Conservation (phyloP, 2,113 vertebrate genomes). For the Takifugu flavidus region DNA sequence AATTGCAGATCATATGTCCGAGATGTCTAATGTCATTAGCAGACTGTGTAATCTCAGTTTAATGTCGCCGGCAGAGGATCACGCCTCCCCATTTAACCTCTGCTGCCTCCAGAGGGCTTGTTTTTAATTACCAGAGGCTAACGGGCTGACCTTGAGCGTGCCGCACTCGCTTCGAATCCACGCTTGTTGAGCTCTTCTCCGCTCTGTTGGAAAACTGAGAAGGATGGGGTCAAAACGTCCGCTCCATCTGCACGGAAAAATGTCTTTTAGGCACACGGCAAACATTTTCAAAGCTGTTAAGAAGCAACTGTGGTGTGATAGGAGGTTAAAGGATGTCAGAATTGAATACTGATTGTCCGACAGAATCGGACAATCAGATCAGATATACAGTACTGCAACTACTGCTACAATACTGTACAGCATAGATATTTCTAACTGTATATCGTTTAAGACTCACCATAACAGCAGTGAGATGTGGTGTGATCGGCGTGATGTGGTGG, state of each 20-base stretch:
- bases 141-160: slow-evolving; percentile 83
- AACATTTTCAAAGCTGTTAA: neutral
- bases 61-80: slow-evolving; percentile 69
- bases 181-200: slow-evolving; percentile 74
- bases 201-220: slow-evolving; percentile 68
- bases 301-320: neutral
- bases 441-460: too few relatives aligned
- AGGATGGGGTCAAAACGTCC: slow-evolving; percentile 36
- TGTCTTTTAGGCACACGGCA: too few relatives aligned
- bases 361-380: too few relatives aligned
- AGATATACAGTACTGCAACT: too few relatives aligned
- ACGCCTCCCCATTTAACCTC: slow-evolving; percentile 82
- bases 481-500: too few relatives aligned
- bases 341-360: too few relatives aligned
- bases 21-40: slow-evolving; percentile 52
- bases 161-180: slow-evolving; percentile 78
- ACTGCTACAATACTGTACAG: too few relatives aligned
- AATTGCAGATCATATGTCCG: slow-evolving; percentile 16
- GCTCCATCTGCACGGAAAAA: too few relatives aligned
- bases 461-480: too few relatives aligned
- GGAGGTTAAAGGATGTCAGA: too few relatives aligned
- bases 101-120: slow-evolving; percentile 80
- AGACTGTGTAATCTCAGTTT: slow-evolving; percentile 64
- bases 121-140: slow-evolving; percentile 91
- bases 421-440: too few relatives aligned